phyloP scores from a whole-genome alignment of 1,140 invertebrate genomes.

The Cotesia typhae region DNA sequence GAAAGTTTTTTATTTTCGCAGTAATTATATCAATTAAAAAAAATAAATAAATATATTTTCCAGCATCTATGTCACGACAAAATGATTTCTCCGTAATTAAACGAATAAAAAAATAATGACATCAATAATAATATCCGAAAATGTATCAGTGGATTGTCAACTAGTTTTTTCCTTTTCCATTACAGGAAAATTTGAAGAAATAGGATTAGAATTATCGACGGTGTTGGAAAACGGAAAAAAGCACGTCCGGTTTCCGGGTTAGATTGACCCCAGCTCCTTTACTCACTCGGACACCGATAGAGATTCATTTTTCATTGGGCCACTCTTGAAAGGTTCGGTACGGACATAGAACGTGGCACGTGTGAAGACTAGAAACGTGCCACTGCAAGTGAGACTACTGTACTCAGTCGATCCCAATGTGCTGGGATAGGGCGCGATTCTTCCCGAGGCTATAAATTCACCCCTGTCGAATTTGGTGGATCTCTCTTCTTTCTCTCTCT shows the following conservation, averaged over 20 bases:
- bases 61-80: no score
- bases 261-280: not conserved
- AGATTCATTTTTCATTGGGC: conserved; percentile 29
- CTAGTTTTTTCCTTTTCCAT: not conserved
- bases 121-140: not conserved
- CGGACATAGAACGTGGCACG: conserved; percentile 25
- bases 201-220: conserved; percentile 19
- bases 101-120: not conserved
- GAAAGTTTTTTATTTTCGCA: no score
- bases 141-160: not conserved
- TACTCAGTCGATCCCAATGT: not conserved
- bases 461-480: conserved; percentile 24
- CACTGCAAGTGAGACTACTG: conserved; percentile 20
- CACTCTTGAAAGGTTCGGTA: conserved; percentile 16
- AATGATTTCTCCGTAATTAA: not conserved
- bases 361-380: conserved; percentile 23
- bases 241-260: conserved; percentile 29
- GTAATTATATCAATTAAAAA: no score
- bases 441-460: conserved; percentile 29
- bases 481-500: not conserved
- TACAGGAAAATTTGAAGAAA: not conserved
- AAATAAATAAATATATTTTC: no score
- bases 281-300: conserved; percentile 21
- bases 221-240: conserved; percentile 22
- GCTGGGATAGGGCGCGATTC: conserved; percentile 8